These are phyloP conservation scores for Gari tellinella DNA, from an alignment of 2,888 invertebrate genomes.

Conservation along the genomic window DNA sequence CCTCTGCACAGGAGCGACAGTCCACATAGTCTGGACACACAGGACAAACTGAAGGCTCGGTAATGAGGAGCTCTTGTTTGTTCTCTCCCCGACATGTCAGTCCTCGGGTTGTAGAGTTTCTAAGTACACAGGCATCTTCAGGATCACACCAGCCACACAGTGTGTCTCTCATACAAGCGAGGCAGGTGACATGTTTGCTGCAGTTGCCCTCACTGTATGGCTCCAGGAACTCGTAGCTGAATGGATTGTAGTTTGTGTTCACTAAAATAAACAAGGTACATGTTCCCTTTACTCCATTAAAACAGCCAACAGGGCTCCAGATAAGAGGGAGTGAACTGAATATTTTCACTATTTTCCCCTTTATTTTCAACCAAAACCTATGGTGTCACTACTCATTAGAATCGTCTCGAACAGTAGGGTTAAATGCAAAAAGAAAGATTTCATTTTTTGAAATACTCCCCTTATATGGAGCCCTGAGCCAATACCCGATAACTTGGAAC, in stretches of 20 bases:
- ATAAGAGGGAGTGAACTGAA: no score
- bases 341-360: no score
- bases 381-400: no score
- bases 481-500: no score
- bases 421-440: no score
- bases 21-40: constrained; percentile 95
- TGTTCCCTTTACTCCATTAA: no score
- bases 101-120: constrained; percentile 52
- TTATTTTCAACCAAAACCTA: no score
- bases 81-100: constrained; percentile 40
- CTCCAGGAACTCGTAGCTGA: constrained; percentile 87
- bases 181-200: constrained; percentile 91
- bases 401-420: no score
- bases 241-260: constrained; percentile 58
- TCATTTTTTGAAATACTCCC: no score
- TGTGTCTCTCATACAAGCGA: constrained; percentile 94
- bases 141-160: constrained; percentile 95
- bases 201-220: constrained; percentile 91
- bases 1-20: constrained; percentile 93
- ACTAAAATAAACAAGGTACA: no score
- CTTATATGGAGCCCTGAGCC: no score
- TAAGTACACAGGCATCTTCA: constrained; percentile 89
- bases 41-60: constrained; percentile 92
- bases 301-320: no score
- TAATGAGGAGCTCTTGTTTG: constrained; percentile 88